Evolutionary conservation across 2,888 invertebrate species (phyloP).

Genomic region (Nephrotoma flavescens): DNA sequence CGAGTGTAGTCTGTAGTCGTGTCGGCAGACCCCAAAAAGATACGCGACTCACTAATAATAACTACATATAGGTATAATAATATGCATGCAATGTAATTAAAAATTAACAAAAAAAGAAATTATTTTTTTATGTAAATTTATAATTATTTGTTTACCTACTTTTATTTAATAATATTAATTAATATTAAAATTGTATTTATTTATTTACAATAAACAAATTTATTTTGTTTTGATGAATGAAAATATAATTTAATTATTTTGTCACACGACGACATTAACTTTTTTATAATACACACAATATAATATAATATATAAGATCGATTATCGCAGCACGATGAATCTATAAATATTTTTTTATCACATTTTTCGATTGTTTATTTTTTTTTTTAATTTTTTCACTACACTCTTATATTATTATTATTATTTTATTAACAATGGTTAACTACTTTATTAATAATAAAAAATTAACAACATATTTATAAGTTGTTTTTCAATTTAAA

Average conservation of each 20-base stretch:
- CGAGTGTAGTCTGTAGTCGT: neutral
- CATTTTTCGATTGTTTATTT: neutral
- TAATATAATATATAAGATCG: neutral
- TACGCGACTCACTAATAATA: neutral
- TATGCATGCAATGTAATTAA: neutral
- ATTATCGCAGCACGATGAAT: conserved; percentile 5
- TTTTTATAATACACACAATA: neutral
- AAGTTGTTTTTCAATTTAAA: neutral
- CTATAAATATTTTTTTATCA: conserved; percentile 3
- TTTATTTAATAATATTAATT: neutral
- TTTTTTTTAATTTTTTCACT: neutral
- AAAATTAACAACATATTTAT: neutral
- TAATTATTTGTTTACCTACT: conserved; percentile 1
- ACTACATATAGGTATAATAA: neutral
- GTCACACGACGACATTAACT: neutral
- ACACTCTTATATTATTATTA: neutral
- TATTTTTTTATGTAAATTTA: neutral
- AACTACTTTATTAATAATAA: neutral
- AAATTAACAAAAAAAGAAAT: neutral
- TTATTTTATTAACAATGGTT: neutral
- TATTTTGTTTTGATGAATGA: neutral
- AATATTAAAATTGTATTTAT: neutral
- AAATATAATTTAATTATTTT: neutral
- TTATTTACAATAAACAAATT: neutral
- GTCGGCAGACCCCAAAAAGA: neutral